Base-by-base conservation (phyloP, 2,797 vertebrate genomes). In the Chrysolophus pictus region DNA sequence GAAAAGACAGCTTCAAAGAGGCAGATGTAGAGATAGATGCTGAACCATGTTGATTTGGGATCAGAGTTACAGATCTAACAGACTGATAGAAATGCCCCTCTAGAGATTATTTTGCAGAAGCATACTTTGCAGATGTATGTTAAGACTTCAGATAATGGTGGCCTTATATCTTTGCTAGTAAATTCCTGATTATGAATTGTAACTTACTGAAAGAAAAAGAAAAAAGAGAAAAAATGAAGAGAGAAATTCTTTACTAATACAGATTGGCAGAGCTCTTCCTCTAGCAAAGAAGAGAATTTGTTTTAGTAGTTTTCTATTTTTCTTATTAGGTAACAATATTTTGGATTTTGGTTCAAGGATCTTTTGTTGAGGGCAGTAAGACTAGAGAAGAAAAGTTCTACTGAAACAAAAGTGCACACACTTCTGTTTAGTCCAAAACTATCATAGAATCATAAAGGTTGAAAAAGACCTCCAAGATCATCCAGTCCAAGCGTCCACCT, bases 1-100 rank as follows among this genome's bases (percentile, higher is more conserved):
- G 58, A 77, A 92, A 91, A 90, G 92, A 92, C 86, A 93, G 85
- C 94, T 97, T 96, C 92, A 96, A 85, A 95, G 94, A 93, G 80
- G 90, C 77, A 96, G 94, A 93, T 91, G 93, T 55, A 74, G 95
- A 84, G 96, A 93, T 91, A 95, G 93, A 93, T 87, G 88, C 84
- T 2, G 2, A 75, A 51, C 65, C 41, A 5, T 3, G 24, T 63
- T 91, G 73, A 33, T 67, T 74, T 10, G 3, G 56, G 62, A 75
- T 90, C 65, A 88, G 72, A 39, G 21, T 11, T 4, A 53, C 11
- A 67, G 65, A 49, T 77, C 64, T 84, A 65, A 56, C 81, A 91
- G 65, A 42, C 56, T 60, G 70, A 67, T 92, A 58, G 47, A 91
- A 92, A 42, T 24, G 53, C 49, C 46, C 58, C 7, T 2, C 33